Evolutionary conservation across 2,888 invertebrate species (phyloP), one percentile per base, ranked within the genome.

Genomic region (Polia nebulosa): DNA sequence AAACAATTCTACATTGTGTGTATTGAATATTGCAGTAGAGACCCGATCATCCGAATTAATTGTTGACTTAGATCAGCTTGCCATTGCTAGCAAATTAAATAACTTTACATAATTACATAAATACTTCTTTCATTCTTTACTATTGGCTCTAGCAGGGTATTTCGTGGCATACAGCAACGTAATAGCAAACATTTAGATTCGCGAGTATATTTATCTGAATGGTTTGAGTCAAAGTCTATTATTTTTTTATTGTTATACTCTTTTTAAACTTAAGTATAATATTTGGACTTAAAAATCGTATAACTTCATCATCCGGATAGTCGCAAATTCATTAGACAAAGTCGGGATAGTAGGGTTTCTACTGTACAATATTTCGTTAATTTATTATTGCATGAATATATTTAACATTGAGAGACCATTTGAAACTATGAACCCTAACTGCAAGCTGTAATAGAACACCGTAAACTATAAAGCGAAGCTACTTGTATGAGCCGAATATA

Each of bases 391-490:
- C 7, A 63, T 59, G 52, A 29, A 62, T 49, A 49, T 51, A 74
- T 62, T 49, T 60, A 68, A 78, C 22, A 76, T 68, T 73, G 61
- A 67, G 61, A 70, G 67, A 70, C 45, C 65, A 61, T 58, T 72
- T 34, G 52, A 63, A 78, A 69, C 67, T 58, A 63, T 65, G 55
- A 67, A 22, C 29, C 56, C 81, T 76, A 81, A 61, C 41, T 68
- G 72, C 22, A 74, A 77, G 68, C 49, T 73, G 66, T 66, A 70
- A 65, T 65, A 71, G 55, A 78, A 76, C 70, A 76, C 61, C 64
- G 65, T 76, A 67, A 66, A 73, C 69, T 80, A 83, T 76, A 66
- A 78, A 76, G 75, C 82, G 49, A 77, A 67, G 67, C 70, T 64
- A 71, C 66, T 75, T 66, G 66, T 34, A 29, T 41, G 56, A 76